A percentile compares a stretch with the other conserved stretches of the same genome.
Conservation (phyloP, 2,113 vertebrate genomes). For the Leucopsar rothschildi region DNA sequence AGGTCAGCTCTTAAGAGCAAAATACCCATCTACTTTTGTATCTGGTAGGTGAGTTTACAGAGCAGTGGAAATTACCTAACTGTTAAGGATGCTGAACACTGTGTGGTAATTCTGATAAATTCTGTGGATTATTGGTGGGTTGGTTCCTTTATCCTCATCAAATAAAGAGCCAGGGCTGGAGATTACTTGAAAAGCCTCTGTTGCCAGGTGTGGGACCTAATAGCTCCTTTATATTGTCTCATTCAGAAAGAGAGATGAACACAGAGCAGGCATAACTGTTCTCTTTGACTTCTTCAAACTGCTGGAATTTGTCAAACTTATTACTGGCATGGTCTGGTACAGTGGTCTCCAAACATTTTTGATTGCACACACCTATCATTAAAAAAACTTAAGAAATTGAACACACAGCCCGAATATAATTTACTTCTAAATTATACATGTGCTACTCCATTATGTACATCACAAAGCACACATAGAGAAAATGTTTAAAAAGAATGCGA, state of each 20-base stretch:
- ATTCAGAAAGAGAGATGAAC: background rate
- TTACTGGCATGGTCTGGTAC: background rate
- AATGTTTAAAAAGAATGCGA: background rate
- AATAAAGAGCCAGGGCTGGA: background rate
- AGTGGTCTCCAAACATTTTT: background rate
- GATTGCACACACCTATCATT: background rate
- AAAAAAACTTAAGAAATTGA: background rate
- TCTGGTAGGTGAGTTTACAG: background rate
- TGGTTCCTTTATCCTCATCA: background rate
- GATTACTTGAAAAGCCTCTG: background rate
- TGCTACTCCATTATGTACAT: background rate
- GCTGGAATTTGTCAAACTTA: background rate
- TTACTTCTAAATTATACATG: background rate
- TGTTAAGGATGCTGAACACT: background rate
- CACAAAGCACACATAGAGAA: background rate
- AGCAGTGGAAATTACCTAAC: background rate
- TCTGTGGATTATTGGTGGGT: background rate
- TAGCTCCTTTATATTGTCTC: background rate
- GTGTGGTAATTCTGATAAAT: background rate
- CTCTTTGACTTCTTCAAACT: background rate
- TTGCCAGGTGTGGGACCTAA: background rate
- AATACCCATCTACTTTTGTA: background rate
- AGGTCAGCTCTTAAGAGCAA: background rate
- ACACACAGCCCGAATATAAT: background rate
- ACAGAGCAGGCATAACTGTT: background rate